These are phyloP conservation scores for Spilarctia lutea DNA, from an alignment of 2,888 invertebrate species.

Conservation along the genomic window DNA sequence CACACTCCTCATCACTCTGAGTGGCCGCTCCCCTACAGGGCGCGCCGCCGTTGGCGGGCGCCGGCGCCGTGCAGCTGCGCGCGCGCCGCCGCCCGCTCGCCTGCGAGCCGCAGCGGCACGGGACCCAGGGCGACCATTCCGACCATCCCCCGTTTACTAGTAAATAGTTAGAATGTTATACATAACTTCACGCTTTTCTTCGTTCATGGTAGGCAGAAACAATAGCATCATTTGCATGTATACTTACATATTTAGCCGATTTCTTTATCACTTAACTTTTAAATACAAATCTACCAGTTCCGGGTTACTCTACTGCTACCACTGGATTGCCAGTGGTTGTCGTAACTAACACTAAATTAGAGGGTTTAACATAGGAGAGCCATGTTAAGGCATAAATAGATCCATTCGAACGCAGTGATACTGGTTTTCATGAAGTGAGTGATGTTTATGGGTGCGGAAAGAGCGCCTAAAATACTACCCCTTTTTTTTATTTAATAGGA, in stretches of 20 bases:
- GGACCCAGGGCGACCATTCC: constrained; percentile 95
- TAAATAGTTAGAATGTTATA: constrained; percentile 28
- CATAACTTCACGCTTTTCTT: background rate
- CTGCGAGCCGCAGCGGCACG: constrained; percentile 92
- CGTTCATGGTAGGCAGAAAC: background rate
- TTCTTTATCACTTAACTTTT: background rate
- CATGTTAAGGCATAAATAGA: no score
- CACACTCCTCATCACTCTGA: constrained; percentile 93
- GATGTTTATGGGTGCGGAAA: no score
- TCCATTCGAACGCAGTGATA: no score
- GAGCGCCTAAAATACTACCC: no score
- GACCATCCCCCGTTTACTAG: constrained; percentile 98
- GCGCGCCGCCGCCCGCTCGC: constrained; percentile 92
- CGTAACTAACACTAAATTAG: no score
- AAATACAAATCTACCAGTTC: background rate
- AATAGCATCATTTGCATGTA: background rate
- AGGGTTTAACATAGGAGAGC: no score
- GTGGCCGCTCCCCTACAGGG: constrained; percentile 92
- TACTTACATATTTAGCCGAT: background rate
- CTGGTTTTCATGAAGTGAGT: no score
- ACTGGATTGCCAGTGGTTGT: background rate
- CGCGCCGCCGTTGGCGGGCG: constrained; percentile 96
- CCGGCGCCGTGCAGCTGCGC: constrained; percentile 94
- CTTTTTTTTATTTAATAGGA: no score
- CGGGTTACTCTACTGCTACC: no score